Conservation (phyloP, 2,113 vertebrate species). For the Melanotaenia duboulayi region DNA sequence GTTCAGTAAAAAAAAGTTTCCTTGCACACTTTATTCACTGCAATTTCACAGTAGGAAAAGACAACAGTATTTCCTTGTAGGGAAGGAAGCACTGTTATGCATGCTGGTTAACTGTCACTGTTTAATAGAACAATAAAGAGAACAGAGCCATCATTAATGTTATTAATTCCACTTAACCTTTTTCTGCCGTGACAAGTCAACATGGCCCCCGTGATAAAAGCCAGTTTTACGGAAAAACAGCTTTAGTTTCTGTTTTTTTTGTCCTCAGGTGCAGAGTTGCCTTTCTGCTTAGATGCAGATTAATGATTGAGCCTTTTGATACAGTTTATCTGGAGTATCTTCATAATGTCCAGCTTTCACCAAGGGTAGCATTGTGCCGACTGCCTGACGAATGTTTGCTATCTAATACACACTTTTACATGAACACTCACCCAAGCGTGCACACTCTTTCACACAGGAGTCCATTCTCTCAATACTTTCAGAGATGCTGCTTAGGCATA, state of each 20-base stretch:
- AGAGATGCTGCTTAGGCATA: slow-evolving; percentile 63
- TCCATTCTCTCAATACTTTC: slow-evolving; percentile 52
- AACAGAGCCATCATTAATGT: not conserved
- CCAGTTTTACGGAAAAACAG: slow-evolving; percentile 33
- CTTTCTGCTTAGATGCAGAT: slow-evolving; percentile 46
- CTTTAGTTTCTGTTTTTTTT: slow-evolving; percentile 20
- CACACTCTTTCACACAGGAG: slow-evolving; percentile 46
- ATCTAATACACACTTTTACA: slow-evolving; percentile 24
- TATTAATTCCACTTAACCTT: not conserved
- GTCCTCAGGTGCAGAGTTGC: slow-evolving; percentile 24
- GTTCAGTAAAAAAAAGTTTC: too few relatives aligned
- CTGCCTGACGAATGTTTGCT: slow-evolving; percentile 63
- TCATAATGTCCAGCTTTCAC: slow-evolving; percentile 60
- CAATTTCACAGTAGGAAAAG: too few relatives aligned
- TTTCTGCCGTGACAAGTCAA: not conserved
- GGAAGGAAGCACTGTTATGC: not conserved
- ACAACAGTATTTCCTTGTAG: too few relatives aligned
- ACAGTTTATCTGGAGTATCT: slow-evolving; percentile 57
- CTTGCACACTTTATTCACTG: too few relatives aligned
- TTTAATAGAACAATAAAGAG: not conserved
- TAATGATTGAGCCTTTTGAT: slow-evolving; percentile 50
- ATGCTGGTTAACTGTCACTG: not conserved
- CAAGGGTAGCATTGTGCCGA: slow-evolving; percentile 29
- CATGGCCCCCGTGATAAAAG: not conserved
- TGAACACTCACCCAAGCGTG: slow-evolving; percentile 27